Base-by-base conservation (phyloP, 2,113 vertebrate species). In the Nematolebias whitei region DNA sequence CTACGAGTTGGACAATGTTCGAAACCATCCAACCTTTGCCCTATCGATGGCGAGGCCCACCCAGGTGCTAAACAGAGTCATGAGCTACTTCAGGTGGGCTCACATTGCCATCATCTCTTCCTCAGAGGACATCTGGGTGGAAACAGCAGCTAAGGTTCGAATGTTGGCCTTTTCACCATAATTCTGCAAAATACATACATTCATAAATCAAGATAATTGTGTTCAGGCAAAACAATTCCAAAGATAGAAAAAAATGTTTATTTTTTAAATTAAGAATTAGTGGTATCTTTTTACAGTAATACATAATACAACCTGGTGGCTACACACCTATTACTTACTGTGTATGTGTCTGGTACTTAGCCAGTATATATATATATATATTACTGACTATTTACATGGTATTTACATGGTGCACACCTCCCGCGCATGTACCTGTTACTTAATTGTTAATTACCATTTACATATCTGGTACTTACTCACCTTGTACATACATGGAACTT, bases 31-130 rank as follows among this genome's bases (percentile, higher is more conserved):
- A 0, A 92, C 88, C 0, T 92, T 94, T 29, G 80, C 87, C 14
- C 90, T 74, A 55, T 89, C 93, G n/a, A 71, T 90, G 80, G 90
- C 92, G 0, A 77, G 90, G 29, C 93, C 93, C 45, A 86, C 91
- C 0, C 64, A 63, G 63, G 93, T 93, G 48, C 89, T 95, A 41
- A 74, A 92, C 57, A 86, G 71, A 16, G 18, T 94, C 19, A 82
- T 93, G 83, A 87, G 43, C 3, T 86, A 93, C 81, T 94, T 95
- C 82, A 80, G 74, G 52, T 95, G 93, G 94, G 94, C 93, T 41
- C 91, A 93, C 48, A 57, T 93, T 2, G 93, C 71, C 48, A 83
- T 95, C 61, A 73, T 95, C 73, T 91, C 93, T 14, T 93, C 94
- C 1, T 81, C 76, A 4, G 91, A 94, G 35, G 92, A 92, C 54